Evolutionary conservation across 2,888 invertebrate species (phyloP).

Genomic region (Machimus rusticus): DNA sequence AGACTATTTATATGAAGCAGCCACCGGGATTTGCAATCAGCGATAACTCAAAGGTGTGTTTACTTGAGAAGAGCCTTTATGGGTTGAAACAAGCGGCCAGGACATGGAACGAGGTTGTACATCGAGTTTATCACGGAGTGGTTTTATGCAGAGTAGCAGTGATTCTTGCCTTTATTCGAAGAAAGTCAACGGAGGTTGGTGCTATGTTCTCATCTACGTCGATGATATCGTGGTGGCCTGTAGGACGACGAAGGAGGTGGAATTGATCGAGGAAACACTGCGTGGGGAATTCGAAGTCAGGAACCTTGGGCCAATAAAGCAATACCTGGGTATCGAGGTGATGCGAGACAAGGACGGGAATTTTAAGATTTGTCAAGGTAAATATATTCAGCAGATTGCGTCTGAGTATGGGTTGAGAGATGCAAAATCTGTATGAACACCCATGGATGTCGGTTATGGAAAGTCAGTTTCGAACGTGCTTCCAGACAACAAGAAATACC

Average conservation of each 20-base stretch:
- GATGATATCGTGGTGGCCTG: conserved; percentile 45
- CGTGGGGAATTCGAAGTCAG: conserved; percentile 38
- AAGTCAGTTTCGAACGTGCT: conserved; percentile 26
- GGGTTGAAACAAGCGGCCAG: conserved; percentile 49
- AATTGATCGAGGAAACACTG: conserved; percentile 21
- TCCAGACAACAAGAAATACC: conserved; percentile 41
- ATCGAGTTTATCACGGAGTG: conserved; percentile 22
- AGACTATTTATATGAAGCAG: conserved; percentile 47
- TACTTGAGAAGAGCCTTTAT: conserved; percentile 46
- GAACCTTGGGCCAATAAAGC: conserved; percentile 38
- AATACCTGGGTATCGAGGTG: conserved; percentile 44
- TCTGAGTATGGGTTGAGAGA: conserved; percentile 43
- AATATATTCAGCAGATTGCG: conserved; percentile 45
- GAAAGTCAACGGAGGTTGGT: conserved; percentile 16
- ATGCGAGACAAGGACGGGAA: conserved; percentile 35
- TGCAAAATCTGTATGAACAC: conserved; percentile 44
- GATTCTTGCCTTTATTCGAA: conserved; percentile 46
- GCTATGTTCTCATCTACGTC: conserved; percentile 44
- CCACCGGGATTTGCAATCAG: conserved; percentile 44
- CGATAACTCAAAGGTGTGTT: conserved; percentile 34
- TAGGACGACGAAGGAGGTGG: neutral
- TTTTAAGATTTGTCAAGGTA: conserved; percentile 43
- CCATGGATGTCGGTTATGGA: conserved; percentile 43
- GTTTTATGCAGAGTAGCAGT: conserved; percentile 36
- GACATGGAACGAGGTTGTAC: conserved; percentile 45